Conservation (phyloP, 2,888 invertebrate genomes). For the Gandaritis pyraliata region DNA sequence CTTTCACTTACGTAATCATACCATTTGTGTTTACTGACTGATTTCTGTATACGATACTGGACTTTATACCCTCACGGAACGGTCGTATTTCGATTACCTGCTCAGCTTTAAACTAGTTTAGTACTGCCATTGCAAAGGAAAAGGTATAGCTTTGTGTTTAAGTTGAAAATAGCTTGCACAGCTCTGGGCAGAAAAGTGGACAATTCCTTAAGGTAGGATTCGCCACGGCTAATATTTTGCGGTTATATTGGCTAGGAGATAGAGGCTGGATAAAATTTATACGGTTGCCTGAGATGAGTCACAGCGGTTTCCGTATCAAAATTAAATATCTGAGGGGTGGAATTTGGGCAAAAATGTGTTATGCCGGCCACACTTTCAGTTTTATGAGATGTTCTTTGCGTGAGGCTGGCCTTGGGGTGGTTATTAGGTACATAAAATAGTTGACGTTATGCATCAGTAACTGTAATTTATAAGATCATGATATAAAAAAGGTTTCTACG, state of each 20-base stretch:
- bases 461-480: conserved; percentile 5
- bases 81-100: conserved; percentile 12
- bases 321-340: conserved; percentile 76
- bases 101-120: conserved; percentile 16
- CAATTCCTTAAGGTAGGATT: conserved; percentile 71
- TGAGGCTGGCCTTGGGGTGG: conserved; percentile 25
- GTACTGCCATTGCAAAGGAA: conserved; percentile 39
- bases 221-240: conserved; percentile 80
- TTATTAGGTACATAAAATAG: conserved; percentile 31
- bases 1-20: conserved; percentile 45
- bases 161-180: conserved; percentile 39
- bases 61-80: conserved; percentile 39
- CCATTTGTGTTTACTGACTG: conserved; percentile 38
- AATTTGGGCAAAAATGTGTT: conserved; percentile 54
- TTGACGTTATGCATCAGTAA: background rate
- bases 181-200: conserved; percentile 48
- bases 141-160: conserved; percentile 20
- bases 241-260: conserved; percentile 77
- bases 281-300: conserved; percentile 65
- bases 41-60: conserved; percentile 22
- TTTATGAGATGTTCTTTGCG: conserved; percentile 35
- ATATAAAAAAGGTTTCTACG: background rate
- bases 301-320: conserved; percentile 79
- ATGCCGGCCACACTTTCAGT: conserved; percentile 42
- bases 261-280: conserved; percentile 79